These are phyloP conservation scores for Araneus ventricosus DNA, from an alignment of 1,140 invertebrate genomes.

Conservation along the genomic window DNA sequence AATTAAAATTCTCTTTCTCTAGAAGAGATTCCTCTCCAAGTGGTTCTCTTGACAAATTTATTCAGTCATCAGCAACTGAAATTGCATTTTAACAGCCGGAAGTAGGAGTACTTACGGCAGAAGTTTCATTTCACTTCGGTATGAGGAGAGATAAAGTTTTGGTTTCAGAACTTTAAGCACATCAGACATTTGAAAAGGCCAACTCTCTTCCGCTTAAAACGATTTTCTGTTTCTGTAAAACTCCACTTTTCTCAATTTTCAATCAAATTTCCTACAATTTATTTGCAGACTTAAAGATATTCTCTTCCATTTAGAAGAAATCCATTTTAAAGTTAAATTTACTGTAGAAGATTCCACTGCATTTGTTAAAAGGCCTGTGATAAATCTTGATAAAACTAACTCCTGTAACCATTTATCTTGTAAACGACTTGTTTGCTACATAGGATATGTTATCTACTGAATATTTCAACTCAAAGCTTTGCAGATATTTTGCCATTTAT, in stretches of 20 bases:
- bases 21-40: not conserved
- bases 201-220: not conserved
- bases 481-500: too few species aligned
- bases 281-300: not conserved
- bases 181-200: not conserved
- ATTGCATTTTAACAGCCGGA: slow-evolving; percentile 23
- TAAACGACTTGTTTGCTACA: not conserved
- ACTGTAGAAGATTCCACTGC: not conserved
- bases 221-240: not conserved
- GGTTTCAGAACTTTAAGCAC: not conserved
- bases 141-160: not conserved
- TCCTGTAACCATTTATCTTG: not conserved
- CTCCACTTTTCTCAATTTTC: not conserved
- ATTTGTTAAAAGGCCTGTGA: not conserved
- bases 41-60: slow-evolving; percentile 3
- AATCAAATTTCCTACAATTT: not conserved
- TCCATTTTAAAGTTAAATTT: not conserved
- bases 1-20: not conserved
- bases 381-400: not conserved
- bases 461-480: too few species aligned
- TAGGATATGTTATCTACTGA: not conserved
- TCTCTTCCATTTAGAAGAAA: not conserved
- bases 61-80: not conserved
- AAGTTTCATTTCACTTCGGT: not conserved
- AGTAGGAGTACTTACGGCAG: slow-evolving; percentile 7